phyloP scores from a whole-genome alignment of 2,113 vertebrate genomes.

The Pituophis catenifer region DNA sequence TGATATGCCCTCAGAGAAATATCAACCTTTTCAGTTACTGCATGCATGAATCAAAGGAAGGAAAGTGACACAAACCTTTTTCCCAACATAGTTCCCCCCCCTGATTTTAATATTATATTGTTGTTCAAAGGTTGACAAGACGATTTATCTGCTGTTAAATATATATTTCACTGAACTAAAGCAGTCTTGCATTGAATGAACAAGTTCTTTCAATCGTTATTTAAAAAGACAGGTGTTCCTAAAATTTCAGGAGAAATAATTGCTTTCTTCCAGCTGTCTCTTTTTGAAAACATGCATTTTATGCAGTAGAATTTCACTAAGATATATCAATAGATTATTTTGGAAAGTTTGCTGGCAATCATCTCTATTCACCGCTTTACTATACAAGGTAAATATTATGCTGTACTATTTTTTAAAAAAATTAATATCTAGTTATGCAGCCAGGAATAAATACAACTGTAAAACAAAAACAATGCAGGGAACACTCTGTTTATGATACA shows the following conservation, averaged over 20 bases:
- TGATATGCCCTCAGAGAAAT: neutral
- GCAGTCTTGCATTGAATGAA: slow-evolving; percentile 1
- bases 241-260: slow-evolving; percentile 5
- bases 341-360: slow-evolving; percentile 20
- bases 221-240: slow-evolving; percentile 7
- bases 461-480: neutral
- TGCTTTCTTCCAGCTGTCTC: slow-evolving; percentile 18
- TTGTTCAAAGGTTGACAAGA: neutral
- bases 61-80: neutral
- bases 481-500: neutral
- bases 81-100: neutral
- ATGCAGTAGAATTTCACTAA: neutral
- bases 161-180: neutral
- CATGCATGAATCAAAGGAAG: neutral
- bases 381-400: slow-evolving; percentile 11
- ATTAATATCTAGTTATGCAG: neutral
- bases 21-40: neutral
- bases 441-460: neutral
- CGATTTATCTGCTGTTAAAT: neutral
- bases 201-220: neutral
- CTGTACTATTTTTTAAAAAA: neutral
- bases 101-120: neutral
- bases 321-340: slow-evolving; percentile 31
- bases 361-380: slow-evolving; percentile 5
- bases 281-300: slow-evolving; percentile 17